Evolutionary conservation across 2,888 invertebrate species (phyloP).

Genomic region (Mycogona germanica): DNA sequence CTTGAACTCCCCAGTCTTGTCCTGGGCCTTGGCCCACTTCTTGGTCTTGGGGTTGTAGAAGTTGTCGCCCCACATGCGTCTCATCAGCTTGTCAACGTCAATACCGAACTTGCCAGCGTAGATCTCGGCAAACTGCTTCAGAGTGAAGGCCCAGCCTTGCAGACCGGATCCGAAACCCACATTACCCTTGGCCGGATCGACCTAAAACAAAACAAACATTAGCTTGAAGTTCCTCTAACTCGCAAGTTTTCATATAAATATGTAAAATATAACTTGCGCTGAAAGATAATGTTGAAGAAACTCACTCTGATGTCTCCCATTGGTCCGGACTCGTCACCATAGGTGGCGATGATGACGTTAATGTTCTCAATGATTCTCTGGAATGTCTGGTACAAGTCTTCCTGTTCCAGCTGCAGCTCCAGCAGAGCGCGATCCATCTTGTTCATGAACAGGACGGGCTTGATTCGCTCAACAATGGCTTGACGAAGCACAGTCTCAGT

Average conservation of each 20-base stretch:
- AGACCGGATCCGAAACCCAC: slow-evolving; percentile 99
- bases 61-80: slow-evolving; percentile 89
- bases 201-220: slow-evolving; percentile 35
- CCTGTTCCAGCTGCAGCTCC: slow-evolving; percentile 90
- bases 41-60: slow-evolving; percentile 96
- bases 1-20: slow-evolving; percentile 63
- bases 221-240: neutral
- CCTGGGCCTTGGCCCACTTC: slow-evolving; percentile 94
- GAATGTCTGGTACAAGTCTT: slow-evolving; percentile 98
- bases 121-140: slow-evolving; percentile 99
- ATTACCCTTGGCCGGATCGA: slow-evolving; percentile 95
- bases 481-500: slow-evolving; percentile 99
- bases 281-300: too few relatives aligned
- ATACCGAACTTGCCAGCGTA: slow-evolving; percentile 99
- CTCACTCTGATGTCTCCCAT: slow-evolving; percentile 97
- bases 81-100: slow-evolving; percentile 94
- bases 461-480: slow-evolving; percentile 98
- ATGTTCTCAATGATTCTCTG: slow-evolving; percentile 99
- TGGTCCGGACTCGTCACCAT: slow-evolving; percentile 92
- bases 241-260: neutral
- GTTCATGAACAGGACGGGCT: slow-evolving; percentile 99
- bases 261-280: too few relatives aligned
- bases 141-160: slow-evolving; percentile 99
- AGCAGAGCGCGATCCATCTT: slow-evolving; percentile 99
- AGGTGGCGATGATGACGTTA: slow-evolving; percentile 99